phyloP scores from a whole-genome alignment of 2,113 vertebrate species.

The Bubo blakistoni region DNA sequence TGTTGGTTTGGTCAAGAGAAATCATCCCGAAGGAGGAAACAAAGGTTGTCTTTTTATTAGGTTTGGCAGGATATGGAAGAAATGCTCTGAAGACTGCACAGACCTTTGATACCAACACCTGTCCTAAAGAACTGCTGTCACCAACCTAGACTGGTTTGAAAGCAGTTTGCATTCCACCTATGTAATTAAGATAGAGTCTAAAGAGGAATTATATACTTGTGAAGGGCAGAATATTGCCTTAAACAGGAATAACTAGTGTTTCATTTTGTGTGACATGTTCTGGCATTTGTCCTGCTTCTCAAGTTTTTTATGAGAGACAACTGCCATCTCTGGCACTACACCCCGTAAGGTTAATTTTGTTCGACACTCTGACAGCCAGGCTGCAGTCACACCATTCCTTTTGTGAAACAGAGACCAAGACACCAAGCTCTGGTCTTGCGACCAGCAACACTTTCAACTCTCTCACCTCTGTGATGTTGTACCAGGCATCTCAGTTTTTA shows the following conservation, averaged over 20 bases:
- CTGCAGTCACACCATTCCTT: neutral
- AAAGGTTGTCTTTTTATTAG: neutral
- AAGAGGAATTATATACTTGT: neutral
- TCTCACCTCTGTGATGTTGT: slow-evolving; percentile 68
- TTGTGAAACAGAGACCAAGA: neutral
- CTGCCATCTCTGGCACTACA: neutral
- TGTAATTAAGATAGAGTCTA: neutral
- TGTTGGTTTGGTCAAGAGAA: neutral
- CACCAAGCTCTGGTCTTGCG: neutral
- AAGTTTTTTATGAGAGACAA: neutral
- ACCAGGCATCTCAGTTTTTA: slow-evolving; percentile 60
- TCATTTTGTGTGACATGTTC: neutral
- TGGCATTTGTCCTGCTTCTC: neutral
- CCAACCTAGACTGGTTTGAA: neutral
- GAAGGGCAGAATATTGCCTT: neutral
- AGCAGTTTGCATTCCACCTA: neutral
- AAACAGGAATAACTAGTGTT: neutral
- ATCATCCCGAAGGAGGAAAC: neutral
- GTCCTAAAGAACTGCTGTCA: neutral
- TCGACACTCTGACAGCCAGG: neutral
- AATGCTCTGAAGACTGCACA: neutral
- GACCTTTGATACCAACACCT: neutral
- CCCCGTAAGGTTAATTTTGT: neutral
- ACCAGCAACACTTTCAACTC: neutral
- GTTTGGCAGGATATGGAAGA: neutral